These are phyloP conservation scores for Ceraclea dissimilis DNA, from an alignment of 2,888 invertebrate species.

Conservation along the genomic window DNA sequence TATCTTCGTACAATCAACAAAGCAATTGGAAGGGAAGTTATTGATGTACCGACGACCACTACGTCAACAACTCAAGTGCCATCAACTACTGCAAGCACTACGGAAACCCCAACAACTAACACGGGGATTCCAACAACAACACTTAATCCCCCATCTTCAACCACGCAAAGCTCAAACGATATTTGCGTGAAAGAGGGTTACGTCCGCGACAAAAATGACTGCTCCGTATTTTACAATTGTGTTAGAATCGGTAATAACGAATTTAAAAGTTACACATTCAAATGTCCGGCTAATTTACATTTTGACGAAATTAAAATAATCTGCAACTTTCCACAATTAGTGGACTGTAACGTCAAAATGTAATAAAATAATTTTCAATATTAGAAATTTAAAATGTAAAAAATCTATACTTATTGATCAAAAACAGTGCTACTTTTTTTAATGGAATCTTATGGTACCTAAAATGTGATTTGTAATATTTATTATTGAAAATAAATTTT, in stretches of 20 bases:
- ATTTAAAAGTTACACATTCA: constrained; percentile 30
- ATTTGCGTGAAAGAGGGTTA: constrained; percentile 16
- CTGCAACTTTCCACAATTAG: constrained; percentile 38
- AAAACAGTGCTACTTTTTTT: too few species aligned
- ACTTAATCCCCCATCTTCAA: constrained; percentile 3
- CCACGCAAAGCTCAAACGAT: not conserved
- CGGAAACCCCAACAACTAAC: constrained; percentile 9
- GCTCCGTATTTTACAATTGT: constrained; percentile 16
- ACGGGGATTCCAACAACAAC: constrained; percentile 8
- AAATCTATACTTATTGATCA: too few species aligned
- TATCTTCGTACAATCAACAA: constrained; percentile 52
- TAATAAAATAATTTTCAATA: too few species aligned
- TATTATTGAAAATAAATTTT: too few species aligned
- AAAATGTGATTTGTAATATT: too few species aligned
- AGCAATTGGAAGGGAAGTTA: constrained; percentile 27
- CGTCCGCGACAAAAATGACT: constrained; percentile 12
- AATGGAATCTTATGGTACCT: too few species aligned
- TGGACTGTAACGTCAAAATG: too few species aligned
- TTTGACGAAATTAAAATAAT: constrained; percentile 34
- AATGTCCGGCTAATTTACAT: constrained; percentile 33
- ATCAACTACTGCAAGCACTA: constrained; percentile 1
- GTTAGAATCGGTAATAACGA: constrained; percentile 12
- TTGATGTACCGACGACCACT: constrained; percentile 4
- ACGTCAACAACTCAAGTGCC: constrained; percentile 6
- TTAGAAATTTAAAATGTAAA: too few species aligned